Base-by-base conservation (phyloP, 2,797 vertebrate species). In the Octomys mimax region DNA sequence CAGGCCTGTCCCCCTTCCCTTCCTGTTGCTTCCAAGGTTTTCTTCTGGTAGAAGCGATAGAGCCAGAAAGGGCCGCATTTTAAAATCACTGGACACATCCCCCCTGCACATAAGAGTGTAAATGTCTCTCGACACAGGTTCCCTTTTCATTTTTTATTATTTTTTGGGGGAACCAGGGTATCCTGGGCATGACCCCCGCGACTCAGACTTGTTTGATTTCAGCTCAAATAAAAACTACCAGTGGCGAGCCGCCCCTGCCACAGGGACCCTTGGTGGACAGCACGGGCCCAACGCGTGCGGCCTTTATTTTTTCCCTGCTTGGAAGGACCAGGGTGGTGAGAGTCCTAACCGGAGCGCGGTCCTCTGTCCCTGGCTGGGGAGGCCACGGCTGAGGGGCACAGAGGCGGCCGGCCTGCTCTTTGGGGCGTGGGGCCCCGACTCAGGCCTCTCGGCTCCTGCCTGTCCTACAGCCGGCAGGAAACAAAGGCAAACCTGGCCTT, bases 1-100 rank as follows among this genome's bases (percentile, higher is more conserved):
- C 21, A 42, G 70, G 21, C 70, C 71, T 5, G 24, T 24, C 6
- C 9, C 8, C 42, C 5, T 12, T 12, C 52, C 18, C 5, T 2
- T n/a, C 4, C 11, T 6, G 4, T 13, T 12, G 19, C 10, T 22
- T 52, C 19, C 28, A 78, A 4, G 31, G n/a, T 31, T 19, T 26
- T 2, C 16, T 33, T 5, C 28, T 21, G 75, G 3, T 19, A 3
- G 9, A 18, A 19, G 28, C 22, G 1, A 16, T 1, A 5, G 24
- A 28, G 12, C 31, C 26, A 8, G 5, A 4, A 22, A 49, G 75
- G 75, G 26, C 24, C 5, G 16, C 26, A 7, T 52, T 2, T 10
- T 52, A 19, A 2, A 54, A 4, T 54, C 75, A 2, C 28, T 11
- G 75, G 39, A 19, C 24, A 21, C 18, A 3, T 14, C 11, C 71